phyloP scores from a whole-genome alignment of 2,113 vertebrate species.

The Clupea harengus region DNA sequence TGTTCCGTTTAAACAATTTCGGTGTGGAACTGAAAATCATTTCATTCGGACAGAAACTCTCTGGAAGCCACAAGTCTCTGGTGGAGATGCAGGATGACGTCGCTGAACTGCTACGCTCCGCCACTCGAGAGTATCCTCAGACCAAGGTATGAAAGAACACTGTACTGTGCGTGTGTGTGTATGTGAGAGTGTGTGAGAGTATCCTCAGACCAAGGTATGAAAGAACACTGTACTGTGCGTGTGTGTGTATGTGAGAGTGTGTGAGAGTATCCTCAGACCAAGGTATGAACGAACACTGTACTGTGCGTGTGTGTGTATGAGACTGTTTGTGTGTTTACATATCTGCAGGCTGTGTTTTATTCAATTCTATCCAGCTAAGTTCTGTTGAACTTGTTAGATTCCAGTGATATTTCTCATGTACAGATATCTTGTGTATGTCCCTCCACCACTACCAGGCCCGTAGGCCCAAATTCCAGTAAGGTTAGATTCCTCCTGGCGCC shows the following conservation, averaged over 20 bases:
- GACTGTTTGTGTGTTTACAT: too few relatives aligned
- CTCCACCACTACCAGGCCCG: too few relatives aligned
- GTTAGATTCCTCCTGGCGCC: too few relatives aligned
- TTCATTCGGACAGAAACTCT: constrained; percentile 79
- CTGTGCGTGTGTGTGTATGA: background rate
- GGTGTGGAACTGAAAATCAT: background rate
- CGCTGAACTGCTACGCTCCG: constrained; percentile 80
- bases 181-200: constrained; percentile 65
- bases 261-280: constrained; percentile 78
- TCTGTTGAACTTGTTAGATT: too few relatives aligned
- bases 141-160: constrained; percentile 74
- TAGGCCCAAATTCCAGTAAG: too few relatives aligned
- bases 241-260: background rate
- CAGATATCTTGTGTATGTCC: too few relatives aligned
- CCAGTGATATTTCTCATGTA: too few relatives aligned
- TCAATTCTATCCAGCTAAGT: too few relatives aligned
- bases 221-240: background rate
- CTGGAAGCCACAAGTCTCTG: constrained; percentile 92
- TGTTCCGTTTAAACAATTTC: background rate
- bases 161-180: background rate
- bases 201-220: constrained; percentile 82
- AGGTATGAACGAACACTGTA: constrained; percentile 67
- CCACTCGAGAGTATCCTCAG: constrained; percentile 78
- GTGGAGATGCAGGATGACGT: constrained; percentile 97
- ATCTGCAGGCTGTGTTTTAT: too few relatives aligned